These are phyloP conservation scores for Serilophus lunatus DNA, from an alignment of 2,113 vertebrate genomes.

Conservation along the genomic window DNA sequence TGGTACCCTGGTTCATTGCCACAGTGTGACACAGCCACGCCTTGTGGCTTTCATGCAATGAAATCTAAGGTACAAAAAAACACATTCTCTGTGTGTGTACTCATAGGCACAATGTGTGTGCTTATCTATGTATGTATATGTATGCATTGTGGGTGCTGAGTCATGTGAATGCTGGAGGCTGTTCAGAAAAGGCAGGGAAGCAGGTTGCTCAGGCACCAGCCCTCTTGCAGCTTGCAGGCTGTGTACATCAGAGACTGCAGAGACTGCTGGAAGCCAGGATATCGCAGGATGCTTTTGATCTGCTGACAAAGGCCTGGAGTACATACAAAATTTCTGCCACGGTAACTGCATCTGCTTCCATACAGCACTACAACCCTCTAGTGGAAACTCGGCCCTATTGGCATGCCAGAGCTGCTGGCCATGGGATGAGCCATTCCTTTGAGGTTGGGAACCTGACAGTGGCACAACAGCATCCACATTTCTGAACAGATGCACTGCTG, in stretches of 20 bases:
- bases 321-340: neutral
- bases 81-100: neutral
- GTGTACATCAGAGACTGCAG: neutral
- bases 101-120: neutral
- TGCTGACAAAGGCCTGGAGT: slow-evolving; percentile 38
- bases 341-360: neutral
- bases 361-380: slow-evolving; percentile 61
- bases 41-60: fast-evolving
- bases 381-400: neutral
- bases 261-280: slow-evolving; percentile 3
- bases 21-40: fast-evolving
- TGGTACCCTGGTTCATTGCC: neutral
- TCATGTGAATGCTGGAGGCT: neutral
- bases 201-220: neutral
- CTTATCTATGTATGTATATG: neutral
- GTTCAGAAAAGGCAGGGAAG: neutral
- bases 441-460: neutral
- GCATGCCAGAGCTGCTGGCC: fast-evolving
- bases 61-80: neutral
- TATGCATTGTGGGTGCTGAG: neutral
- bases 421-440: fast-evolving
- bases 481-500: neutral
- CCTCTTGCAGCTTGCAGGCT: neutral
- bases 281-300: slow-evolving; percentile 26
- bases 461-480: neutral